phyloP scores from a whole-genome alignment of 2,888 invertebrate genomes.

The Bembecia ichneumoniformis region DNA sequence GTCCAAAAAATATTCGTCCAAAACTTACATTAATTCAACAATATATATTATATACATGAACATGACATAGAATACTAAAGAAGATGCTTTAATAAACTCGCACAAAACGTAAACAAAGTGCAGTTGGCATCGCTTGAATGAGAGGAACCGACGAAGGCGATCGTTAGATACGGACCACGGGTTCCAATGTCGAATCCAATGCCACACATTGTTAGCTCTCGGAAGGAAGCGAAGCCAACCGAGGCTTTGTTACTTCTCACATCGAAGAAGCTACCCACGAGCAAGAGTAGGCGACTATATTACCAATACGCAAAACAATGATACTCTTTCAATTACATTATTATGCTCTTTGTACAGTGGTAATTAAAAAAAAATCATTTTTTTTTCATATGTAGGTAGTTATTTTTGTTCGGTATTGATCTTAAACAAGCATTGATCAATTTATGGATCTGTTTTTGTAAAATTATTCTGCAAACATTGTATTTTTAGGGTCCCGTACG shows the following conservation, averaged over 20 bases:
- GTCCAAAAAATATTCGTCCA: too few relatives aligned
- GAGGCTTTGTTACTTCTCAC: constrained; percentile 44
- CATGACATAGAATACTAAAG: too few relatives aligned
- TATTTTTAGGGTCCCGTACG: too few relatives aligned
- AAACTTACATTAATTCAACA: too few relatives aligned
- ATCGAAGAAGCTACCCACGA: constrained; percentile 29
- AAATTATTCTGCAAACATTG: too few relatives aligned
- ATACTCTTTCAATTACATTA: not conserved
- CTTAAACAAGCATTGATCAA: too few relatives aligned
- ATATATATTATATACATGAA: too few relatives aligned
- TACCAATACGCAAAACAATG: not conserved
- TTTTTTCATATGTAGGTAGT: too few relatives aligned
- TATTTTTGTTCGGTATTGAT: too few relatives aligned
- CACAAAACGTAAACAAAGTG: constrained; percentile 26
- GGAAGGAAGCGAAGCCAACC: constrained; percentile 52
- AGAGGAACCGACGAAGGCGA: constrained; percentile 54
- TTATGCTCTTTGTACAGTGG: not conserved
- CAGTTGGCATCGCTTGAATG: constrained; percentile 45
- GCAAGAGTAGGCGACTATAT: constrained; percentile 1
- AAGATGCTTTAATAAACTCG: too few relatives aligned
- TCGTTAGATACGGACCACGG: constrained; percentile 56
- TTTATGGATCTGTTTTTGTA: too few relatives aligned
- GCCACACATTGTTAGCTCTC: constrained; percentile 61
- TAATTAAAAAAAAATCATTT: not conserved
- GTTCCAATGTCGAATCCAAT: constrained; percentile 65